Base-by-base conservation (phyloP, 1,140 invertebrate genomes). In the Mamestra configurata region DNA sequence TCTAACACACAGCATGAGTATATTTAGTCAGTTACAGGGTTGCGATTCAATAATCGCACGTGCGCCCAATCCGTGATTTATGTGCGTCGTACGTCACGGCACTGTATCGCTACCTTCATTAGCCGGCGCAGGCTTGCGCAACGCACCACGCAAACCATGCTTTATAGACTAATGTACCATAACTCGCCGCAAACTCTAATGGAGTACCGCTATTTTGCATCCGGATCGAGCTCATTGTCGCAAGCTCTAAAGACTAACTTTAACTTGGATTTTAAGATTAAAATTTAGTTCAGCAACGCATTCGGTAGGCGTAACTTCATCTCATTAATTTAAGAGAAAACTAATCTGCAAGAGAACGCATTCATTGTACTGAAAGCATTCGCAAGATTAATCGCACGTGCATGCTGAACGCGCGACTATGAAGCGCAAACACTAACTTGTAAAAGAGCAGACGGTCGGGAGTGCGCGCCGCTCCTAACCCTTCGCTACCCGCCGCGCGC, bases 401-500 rank as follows among this genome's bases (percentile, higher is more conserved):
- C 64, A 1, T 5, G 20, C 46, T n/a, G 46, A 31, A 49, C 68
- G 68, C 27, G 64, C 40, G 66, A 70, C 22, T 15, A 22, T 24
- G 22, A 27, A 70, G 40, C 22, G 13, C 20, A 49, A 46, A 13
- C 40, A 22, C 40, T 49, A 49, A 73, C 31, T 75, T n/a, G 4
- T 43, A 37, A 71, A 70, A 70, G 31, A 13, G 7, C 10, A 3
- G 10, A 10, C n/a, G 66, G n/a, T 18, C 40, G 66, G 11, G 5
- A 5, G n/a, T 64, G 59, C 59, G 59, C 75, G 57, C n/a, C 22
- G 22, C 43, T 31, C 24, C 40, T 53, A 66, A 68, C 35, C 59
- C 59, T 49, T 37, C 61, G 46, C 72, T 53, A 72, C 59, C 61
- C 75, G 18, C 20, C 71, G 71, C 61, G 75, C 75, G n/a, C 57